Evolutionary conservation across 2,888 invertebrate species (phyloP), one percentile per base, ranked within the genome.

Genomic region (Rosalia funebris): DNA sequence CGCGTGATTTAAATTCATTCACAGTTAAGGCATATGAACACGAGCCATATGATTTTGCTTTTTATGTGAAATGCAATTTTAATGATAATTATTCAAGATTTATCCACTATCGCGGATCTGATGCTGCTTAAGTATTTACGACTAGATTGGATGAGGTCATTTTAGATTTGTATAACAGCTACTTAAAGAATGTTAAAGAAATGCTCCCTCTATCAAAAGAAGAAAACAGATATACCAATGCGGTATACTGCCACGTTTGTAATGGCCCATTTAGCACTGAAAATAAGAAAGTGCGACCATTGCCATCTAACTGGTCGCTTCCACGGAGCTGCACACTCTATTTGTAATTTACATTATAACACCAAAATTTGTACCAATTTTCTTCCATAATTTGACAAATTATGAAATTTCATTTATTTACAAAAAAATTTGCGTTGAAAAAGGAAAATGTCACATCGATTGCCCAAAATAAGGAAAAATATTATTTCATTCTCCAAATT

Each of bases 381-480:
- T 53, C 14, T 53, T 53, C 4, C 32, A 53, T 12, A 42, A 41
- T 16, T n/a, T 53, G 7, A 42, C 53, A 4, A 42, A 42, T 32
- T 42, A 53, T 17, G 31, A 53, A n/a, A 25, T 50, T 4, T 14
- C 39, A 39, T 39, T 14, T 39, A 14, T 39, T 39, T 15, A 14
- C 14, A 5, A 14, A 31, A 4, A 32, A 12, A 15, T 10, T 45
- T 7, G n/a, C 19, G n/a, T 16, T 3, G 3, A 45, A 20, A n/a
- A 3, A 25, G n/a, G 45, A 20, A 10, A 19, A 25, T 16, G 9
- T 25, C 5, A 14, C 19, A 14, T 11, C 20, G 11, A 25, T 20
- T 10, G 17, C 44, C 44, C 44, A 44, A 17, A 25, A 3, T 25
- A 25, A 45, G n/a, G 45, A 45, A 25, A 19, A 12, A n/a, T 47